Percentiles rank a stretch among this genome's conserved stretches.
These are phyloP conservation scores for Trachymyrmex cornetzi DNA, from an alignment of 1,140 invertebrate genomes.

Conservation along the genomic window DNA sequence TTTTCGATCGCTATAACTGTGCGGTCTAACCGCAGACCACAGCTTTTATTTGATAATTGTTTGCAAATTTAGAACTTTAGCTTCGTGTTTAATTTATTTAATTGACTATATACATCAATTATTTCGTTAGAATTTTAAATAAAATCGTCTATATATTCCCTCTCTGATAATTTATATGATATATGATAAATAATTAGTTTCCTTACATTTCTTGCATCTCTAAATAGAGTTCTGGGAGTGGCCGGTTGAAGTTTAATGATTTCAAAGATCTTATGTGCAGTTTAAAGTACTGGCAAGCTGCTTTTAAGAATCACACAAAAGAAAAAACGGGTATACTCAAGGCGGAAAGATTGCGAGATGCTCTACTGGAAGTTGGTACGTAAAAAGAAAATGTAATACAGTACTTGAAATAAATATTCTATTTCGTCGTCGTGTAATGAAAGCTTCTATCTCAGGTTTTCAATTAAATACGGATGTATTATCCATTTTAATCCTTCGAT, in stretches of 20 bases:
- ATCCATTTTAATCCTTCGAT: conserved; percentile 93
- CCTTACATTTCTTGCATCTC: conserved; percentile 48
- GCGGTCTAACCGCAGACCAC: not conserved
- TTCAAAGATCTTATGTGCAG: conserved; percentile 98
- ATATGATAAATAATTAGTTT: conserved; percentile 43
- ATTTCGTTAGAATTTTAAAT: conserved; percentile 8
- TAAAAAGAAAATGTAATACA: not conserved
- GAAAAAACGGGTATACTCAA: conserved; percentile 96
- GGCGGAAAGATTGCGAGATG: conserved; percentile 94
- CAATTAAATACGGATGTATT: conserved; percentile 94
- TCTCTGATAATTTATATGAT: not conserved
- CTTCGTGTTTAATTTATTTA: not conserved
- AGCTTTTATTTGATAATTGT: not conserved
- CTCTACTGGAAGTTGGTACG: conserved; percentile 92
- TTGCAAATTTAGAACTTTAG: not conserved
- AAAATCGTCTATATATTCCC: not conserved
- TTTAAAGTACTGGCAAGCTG: conserved; percentile 95
- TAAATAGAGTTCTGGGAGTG: conserved; percentile 91
- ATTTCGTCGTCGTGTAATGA: not conserved
- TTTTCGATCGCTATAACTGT: not conserved
- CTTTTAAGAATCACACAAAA: conserved; percentile 96
- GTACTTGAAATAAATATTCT: not conserved
- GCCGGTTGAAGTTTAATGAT: conserved; percentile 93
- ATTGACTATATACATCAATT: not conserved
- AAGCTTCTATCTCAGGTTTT: conserved; percentile 88